Conservation (phyloP, 2,888 invertebrate species). For the Caenorhabditis virilis region DNA sequence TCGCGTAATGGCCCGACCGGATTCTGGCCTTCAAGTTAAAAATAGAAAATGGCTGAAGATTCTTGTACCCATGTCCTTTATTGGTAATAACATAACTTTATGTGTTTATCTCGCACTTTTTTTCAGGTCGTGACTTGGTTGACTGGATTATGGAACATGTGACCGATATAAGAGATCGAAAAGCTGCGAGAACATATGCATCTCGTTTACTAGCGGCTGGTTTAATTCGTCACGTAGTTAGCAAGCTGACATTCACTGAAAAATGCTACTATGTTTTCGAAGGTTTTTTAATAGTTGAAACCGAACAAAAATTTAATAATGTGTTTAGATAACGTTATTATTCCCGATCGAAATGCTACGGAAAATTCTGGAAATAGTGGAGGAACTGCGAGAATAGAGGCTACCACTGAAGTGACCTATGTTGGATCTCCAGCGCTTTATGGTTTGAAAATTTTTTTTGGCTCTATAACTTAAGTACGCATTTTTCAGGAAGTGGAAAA, state of each 20-base stretch:
- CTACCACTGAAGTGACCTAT: conserved; percentile 50
- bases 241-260: conserved; percentile 63
- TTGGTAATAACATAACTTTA: conserved; percentile 74
- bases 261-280: conserved; percentile 64
- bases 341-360: conserved; percentile 21
- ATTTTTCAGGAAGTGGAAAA: neutral
- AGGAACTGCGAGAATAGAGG: conserved; percentile 35
- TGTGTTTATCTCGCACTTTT: neutral
- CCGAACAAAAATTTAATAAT: too few relatives aligned
- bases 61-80: conserved; percentile 96
- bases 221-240: conserved; percentile 63
- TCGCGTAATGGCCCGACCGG: conserved; percentile 90
- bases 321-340: conserved; percentile 28
- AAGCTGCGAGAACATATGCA: conserved; percentile 50
- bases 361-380: conserved; percentile 36
- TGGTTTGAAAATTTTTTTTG: neutral
- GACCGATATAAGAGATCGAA: conserved; percentile 54
- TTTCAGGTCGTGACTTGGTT: conserved; percentile 59
- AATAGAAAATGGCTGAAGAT: conserved; percentile 99
- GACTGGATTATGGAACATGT: conserved; percentile 64
- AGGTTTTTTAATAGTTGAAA: conserved; percentile 15
- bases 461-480: neutral
- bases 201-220: conserved; percentile 54
- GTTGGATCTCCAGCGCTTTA: conserved; percentile 48
- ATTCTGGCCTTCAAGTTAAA: conserved; percentile 92